A percentile compares a stretch with the other conserved stretches of the same genome.
phyloP scores from a whole-genome alignment of 2,113 vertebrate species.

The Abramis brama region DNA sequence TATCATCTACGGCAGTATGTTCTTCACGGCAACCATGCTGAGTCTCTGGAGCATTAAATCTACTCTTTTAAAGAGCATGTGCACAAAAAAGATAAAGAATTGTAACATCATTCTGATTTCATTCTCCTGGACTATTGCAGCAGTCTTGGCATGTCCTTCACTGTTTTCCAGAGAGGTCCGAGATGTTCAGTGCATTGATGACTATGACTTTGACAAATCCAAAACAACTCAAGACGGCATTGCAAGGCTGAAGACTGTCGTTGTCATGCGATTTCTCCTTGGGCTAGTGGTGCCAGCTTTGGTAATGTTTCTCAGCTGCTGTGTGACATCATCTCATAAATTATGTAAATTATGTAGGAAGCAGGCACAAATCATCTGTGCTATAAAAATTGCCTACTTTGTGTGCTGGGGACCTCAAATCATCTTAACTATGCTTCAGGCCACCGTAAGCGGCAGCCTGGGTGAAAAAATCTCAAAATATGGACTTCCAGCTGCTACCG shows the following conservation, averaged over 20 bases:
- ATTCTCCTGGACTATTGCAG: slow-evolving; percentile 41
- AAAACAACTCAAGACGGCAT: neutral
- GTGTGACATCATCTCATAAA: neutral
- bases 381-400: slow-evolving; percentile 39
- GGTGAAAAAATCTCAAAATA: neutral
- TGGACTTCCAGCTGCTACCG: slow-evolving; percentile 25
- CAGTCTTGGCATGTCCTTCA: slow-evolving; percentile 35
- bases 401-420: slow-evolving; percentile 52
- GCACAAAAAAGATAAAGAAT: neutral
- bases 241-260: neutral
- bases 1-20: slow-evolving; percentile 23
- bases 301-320: slow-evolving; percentile 13
- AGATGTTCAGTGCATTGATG: slow-evolving; percentile 30
- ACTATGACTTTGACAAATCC: neutral
- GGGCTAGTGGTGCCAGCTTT: slow-evolving; percentile 44
- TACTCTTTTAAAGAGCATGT: slow-evolving; percentile 20
- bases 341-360: neutral
- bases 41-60: slow-evolving; percentile 43
- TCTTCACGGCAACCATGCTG: slow-evolving; percentile 47
- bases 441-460: neutral
- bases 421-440: slow-evolving; percentile 33
- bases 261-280: slow-evolving; percentile 31
- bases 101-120: slow-evolving; percentile 8
- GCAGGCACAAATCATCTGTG: neutral
- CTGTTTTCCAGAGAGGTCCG: slow-evolving; percentile 47